Conservation (phyloP, 1,140 invertebrate genomes). For the Liolophura sinensis region DNA sequence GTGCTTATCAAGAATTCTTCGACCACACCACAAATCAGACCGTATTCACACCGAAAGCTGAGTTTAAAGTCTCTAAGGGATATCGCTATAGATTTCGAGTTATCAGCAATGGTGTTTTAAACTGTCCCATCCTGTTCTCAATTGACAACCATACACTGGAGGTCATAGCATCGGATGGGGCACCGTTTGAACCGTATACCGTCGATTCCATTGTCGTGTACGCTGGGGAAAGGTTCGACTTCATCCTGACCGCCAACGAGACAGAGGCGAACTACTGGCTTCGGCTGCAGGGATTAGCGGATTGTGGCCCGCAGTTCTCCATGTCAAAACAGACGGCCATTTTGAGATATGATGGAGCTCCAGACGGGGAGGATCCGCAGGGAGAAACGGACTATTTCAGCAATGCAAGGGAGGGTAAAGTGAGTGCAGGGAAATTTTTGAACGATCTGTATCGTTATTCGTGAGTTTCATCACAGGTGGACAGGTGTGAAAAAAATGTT, state of each 20-base stretch:
- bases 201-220: slow-evolving; percentile 53
- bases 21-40: slow-evolving; percentile 6
- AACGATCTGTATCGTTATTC: no score
- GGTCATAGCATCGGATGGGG: slow-evolving; percentile 79
- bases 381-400: slow-evolving; percentile 72
- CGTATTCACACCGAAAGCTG: slow-evolving; percentile 23
- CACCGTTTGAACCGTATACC: slow-evolving; percentile 73
- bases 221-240: slow-evolving; percentile 70
- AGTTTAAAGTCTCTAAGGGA: slow-evolving; percentile 26
- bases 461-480: slow-evolving; percentile 63
- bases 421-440: no score
- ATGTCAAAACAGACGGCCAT: slow-evolving; percentile 79
- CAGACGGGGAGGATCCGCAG: not conserved
- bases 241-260: slow-evolving; percentile 76
- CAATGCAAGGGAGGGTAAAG: slow-evolving; percentile 44
- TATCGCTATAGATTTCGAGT: slow-evolving; percentile 77
- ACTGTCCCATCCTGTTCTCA: slow-evolving; percentile 78
- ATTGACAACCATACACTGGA: slow-evolving; percentile 77
- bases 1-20: slow-evolving; percentile 4
- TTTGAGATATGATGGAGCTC: slow-evolving; percentile 33
- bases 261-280: slow-evolving; percentile 81
- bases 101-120: slow-evolving; percentile 83
- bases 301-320: slow-evolving; percentile 75
- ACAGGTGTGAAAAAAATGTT: no score
- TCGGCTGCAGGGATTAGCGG: slow-evolving; percentile 74